Evolutionary conservation across 2,113 vertebrate genomes (phyloP).

Genomic region (Sebastes schlegelii): DNA sequence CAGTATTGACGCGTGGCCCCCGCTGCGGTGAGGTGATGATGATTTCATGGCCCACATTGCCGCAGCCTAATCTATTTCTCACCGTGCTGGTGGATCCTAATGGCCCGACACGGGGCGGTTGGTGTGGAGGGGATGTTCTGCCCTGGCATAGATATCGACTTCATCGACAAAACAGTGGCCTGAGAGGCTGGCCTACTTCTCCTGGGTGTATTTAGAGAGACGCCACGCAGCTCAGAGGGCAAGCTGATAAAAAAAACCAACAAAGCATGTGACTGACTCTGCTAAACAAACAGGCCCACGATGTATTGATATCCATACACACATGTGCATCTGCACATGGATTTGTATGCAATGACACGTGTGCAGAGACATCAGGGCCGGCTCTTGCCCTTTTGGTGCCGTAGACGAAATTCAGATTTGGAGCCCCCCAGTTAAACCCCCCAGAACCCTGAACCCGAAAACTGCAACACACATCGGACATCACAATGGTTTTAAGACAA

Average conservation of each 20-base stretch:
- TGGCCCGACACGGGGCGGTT: constrained; percentile 43
- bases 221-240: constrained; percentile 21
- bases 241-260: constrained; percentile 18
- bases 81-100: constrained; percentile 62
- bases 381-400: no score
- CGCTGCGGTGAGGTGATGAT: constrained; percentile 39
- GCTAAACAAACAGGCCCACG: background rate
- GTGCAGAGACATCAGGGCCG: background rate
- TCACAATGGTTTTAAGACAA: no score
- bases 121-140: constrained; percentile 47
- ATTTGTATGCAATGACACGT: background rate
- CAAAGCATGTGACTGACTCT: constrained; percentile 17
- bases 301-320: background rate
- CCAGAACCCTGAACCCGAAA: no score
- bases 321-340: background rate
- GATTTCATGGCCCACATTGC: constrained; percentile 71
- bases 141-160: constrained; percentile 63
- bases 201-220: constrained; percentile 59
- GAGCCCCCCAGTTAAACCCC: no score
- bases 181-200: constrained; percentile 72
- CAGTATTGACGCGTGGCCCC: constrained; percentile 42
- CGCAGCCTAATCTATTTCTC: constrained; percentile 74
- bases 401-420: no score
- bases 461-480: no score
- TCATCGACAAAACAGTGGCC: constrained; percentile 57